Evolutionary conservation across 2,113 vertebrate genomes (phyloP).

Genomic region (Nicator chloris): DNA sequence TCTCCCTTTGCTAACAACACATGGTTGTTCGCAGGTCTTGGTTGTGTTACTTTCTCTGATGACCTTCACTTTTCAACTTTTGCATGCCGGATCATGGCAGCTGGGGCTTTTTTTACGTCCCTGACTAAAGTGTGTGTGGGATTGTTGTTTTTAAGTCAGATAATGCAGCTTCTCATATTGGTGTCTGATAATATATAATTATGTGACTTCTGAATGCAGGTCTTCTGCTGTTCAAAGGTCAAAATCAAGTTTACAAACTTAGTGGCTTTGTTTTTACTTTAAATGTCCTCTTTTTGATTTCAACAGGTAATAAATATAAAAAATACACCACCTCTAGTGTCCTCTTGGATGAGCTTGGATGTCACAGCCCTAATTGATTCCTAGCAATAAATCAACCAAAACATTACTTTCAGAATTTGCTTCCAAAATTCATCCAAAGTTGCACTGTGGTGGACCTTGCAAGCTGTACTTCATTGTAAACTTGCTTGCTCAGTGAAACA

Average conservation of each 20-base stretch:
- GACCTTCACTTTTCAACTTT: background rate
- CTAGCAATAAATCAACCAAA: background rate
- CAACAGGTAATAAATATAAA: background rate
- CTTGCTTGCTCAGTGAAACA: background rate
- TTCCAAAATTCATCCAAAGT: background rate
- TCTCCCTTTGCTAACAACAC: background rate
- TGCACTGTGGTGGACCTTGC: background rate
- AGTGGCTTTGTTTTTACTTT: background rate
- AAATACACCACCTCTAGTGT: background rate
- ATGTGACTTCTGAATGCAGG: background rate
- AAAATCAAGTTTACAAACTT: background rate
- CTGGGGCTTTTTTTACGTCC: background rate
- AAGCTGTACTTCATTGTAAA: background rate
- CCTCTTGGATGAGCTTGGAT: background rate
- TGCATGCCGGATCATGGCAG: background rate
- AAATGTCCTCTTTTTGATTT: background rate
- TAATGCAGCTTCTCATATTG: background rate
- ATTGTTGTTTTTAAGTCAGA: background rate
- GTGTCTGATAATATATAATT: background rate
- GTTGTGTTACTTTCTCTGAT: background rate
- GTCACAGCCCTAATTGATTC: background rate
- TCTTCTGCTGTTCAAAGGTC: background rate
- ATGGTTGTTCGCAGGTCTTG: rapidly evolving
- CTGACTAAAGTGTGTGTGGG: background rate
- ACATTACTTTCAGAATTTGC: background rate